These are phyloP conservation scores for Phoxinus phoxinus DNA, from an alignment of 2,113 vertebrate genomes.

Conservation along the genomic window DNA sequence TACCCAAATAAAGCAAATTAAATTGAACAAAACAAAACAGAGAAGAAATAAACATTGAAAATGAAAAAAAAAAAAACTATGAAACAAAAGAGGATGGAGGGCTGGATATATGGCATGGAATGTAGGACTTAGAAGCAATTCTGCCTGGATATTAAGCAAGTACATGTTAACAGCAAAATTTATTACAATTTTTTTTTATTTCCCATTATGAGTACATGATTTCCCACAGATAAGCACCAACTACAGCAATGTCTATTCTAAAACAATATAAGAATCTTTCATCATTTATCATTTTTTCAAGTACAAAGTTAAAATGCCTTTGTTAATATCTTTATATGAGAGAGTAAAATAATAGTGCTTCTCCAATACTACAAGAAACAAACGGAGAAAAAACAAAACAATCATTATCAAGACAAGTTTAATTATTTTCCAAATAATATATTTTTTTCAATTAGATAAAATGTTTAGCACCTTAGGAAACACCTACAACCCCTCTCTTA, in stretches of 20 bases:
- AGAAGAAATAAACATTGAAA: conserved; percentile 52
- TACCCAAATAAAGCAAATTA: conserved; percentile 69
- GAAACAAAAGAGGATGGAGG: conserved; percentile 55
- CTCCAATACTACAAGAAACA: conserved; percentile 90
- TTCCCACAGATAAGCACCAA: conserved; percentile 95
- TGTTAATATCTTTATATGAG: conserved; percentile 92
- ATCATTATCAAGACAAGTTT: conserved; percentile 91
- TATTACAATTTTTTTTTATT: conserved; percentile 79
- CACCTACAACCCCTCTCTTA: conserved; percentile 84
- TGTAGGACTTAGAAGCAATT: conserved; percentile 81
- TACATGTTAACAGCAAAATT: conserved; percentile 85
- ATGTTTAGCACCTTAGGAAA: conserved; percentile 96
- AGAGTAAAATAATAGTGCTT: conserved; percentile 95
- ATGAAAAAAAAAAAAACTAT: neutral
- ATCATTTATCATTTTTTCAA: conserved; percentile 88
- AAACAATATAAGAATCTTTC: conserved; percentile 93
- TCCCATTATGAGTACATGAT: conserved; percentile 87
- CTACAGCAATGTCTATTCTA: conserved; percentile 98
- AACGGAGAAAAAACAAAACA: conserved; percentile 78
- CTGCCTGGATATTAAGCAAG: conserved; percentile 79
- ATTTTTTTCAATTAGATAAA: conserved; percentile 94
- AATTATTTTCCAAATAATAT: conserved; percentile 84
- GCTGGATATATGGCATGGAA: conserved; percentile 82
- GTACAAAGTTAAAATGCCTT: conserved; percentile 99
- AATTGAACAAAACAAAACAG: conserved; percentile 76